These are phyloP conservation scores for Xiphophorus hellerii DNA, from an alignment of 2,113 vertebrate species.

Conservation along the genomic window DNA sequence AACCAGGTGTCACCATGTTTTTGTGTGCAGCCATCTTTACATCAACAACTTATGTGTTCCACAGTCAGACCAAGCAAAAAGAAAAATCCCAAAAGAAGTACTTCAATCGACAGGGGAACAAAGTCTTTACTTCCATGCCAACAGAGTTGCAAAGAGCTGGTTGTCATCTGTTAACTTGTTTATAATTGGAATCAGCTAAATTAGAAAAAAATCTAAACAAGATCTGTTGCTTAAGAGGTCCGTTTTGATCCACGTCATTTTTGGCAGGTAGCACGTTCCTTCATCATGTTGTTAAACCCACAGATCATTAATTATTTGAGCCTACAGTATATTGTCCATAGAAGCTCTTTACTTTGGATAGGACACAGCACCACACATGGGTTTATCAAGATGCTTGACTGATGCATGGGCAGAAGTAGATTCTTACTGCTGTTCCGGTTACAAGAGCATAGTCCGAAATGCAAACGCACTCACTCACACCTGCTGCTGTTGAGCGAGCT, in stretches of 20 bases:
- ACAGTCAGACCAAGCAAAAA: slow-evolving; percentile 4
- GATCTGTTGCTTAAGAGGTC: neutral
- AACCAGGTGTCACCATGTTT: slow-evolving; percentile 11
- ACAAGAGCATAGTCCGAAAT: neutral
- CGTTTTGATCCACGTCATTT: no score
- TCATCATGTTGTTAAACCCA: no score
- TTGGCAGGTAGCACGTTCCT: no score
- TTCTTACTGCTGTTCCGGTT: neutral
- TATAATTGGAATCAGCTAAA: neutral
- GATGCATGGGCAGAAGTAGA: no score
- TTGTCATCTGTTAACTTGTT: slow-evolving; percentile 19
- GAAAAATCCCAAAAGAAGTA: neutral
- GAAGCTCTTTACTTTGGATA: no score
- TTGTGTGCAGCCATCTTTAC: slow-evolving; percentile 15
- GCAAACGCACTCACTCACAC: neutral
- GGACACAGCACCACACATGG: no score
- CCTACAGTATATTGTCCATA: no score
- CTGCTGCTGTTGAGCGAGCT: neutral
- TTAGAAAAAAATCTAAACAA: slow-evolving; percentile 8
- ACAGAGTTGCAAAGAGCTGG: slow-evolving; percentile 14
- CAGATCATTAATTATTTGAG: no score
- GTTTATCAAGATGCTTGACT: no score
- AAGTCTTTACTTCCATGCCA: slow-evolving; percentile 19
- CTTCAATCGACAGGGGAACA: slow-evolving; percentile 23
- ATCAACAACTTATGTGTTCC: neutral